These are phyloP conservation scores for Lasiurus cinereus DNA, from an alignment of 2,113 vertebrate species.

Conservation along the genomic window DNA sequence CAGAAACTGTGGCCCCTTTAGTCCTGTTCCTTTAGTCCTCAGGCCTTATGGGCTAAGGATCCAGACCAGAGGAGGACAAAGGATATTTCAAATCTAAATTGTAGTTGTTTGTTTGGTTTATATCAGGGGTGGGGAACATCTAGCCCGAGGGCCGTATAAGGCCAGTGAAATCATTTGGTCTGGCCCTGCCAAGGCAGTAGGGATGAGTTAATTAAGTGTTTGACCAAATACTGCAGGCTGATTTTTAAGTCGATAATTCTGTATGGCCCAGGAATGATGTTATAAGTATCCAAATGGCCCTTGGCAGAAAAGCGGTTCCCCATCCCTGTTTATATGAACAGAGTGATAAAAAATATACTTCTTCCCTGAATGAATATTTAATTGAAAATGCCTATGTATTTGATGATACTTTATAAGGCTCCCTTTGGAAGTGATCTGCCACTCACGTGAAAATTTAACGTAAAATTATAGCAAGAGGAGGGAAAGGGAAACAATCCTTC, in stretches of 20 bases:
- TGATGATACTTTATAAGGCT: background rate
- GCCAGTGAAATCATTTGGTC: no score
- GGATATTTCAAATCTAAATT: background rate
- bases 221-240: no score
- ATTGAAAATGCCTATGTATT: background rate
- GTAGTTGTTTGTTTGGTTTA: background rate
- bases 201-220: no score
- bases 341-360: background rate
- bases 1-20: background rate
- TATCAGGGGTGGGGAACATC: no score
- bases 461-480: background rate
- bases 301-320: no score
- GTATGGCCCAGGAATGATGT: no score
- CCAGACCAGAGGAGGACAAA: constrained; percentile 7
- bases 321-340: background rate
- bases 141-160: no score
- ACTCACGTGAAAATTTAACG: background rate
- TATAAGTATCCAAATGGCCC: no score
- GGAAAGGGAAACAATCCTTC: background rate
- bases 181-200: no score
- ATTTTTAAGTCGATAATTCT: no score
- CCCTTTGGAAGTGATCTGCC: background rate
- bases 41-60: background rate
- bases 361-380: background rate
- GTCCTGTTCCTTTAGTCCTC: background rate